Evolutionary conservation across 1,140 invertebrate species (phyloP), one percentile per base, ranked within the genome.

Genomic region (Megalonaias nervosa): DNA sequence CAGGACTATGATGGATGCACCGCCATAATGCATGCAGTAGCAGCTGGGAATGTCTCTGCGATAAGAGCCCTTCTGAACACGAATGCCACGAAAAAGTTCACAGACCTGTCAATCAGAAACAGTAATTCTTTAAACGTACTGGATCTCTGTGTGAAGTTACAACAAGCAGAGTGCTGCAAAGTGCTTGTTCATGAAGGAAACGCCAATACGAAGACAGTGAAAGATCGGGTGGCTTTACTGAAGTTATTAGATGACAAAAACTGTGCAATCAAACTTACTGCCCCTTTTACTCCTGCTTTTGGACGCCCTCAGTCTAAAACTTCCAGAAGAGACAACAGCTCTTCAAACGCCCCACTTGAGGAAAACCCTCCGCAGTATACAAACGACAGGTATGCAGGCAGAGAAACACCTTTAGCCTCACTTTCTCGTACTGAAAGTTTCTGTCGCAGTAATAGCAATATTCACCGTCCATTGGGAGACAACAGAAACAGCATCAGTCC

Each of bases 161-260:
- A 77, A 61, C 71, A 71, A 66, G 26, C 75, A 6, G 75, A 68
- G 62, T 81, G 79, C 60, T 81, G 79, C 62, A 72, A 69, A 38
- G 56, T 77, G 1, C 71, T 81, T n/a, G 79, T 77, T 3, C 68
- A 71, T 56, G 79, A 81, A 67, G 80, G 76, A 31, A 71, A 71
- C 14, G 80, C 80, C 4, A 72, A 74, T 56, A 55, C 68, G 5
- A 71, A 64, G n/a, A 60, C 57, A 15, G 83, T 84, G 17, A 70
- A 82, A 60, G 79, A 79, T 61, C 74, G 75, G 59, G 66, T 61
- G 1, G 76, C 71, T 4, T 67, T 78, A 1, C 68, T 73, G 65
- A 15, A 71, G 57, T 61, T 78, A 19, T n/a, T 78, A 11, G 76
- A 78, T 23, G 76, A 78, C 48, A 71, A 78, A 61, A 68, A 74